Evolutionary conservation across 2,888 invertebrate species (phyloP).

Genomic region (Oithona nana): DNA sequence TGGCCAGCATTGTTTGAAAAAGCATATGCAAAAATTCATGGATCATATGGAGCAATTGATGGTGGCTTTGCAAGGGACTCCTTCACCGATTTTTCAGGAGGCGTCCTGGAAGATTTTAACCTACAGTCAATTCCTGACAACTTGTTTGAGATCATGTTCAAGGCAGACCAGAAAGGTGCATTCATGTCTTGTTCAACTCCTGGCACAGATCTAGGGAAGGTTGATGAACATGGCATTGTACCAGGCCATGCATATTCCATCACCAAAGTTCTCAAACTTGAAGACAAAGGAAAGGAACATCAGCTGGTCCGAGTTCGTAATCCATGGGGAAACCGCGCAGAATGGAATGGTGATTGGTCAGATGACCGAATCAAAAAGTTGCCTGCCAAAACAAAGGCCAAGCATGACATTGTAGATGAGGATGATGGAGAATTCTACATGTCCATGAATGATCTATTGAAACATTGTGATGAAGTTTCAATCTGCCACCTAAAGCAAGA

Average conservation of each 20-base stretch:
- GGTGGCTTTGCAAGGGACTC: background rate
- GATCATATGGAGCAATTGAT: background rate
- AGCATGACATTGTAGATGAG: background rate
- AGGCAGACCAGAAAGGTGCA: conserved; percentile 23
- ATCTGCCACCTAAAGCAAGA: background rate
- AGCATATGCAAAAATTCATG: background rate
- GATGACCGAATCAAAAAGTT: conserved; percentile 31
- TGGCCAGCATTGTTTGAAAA: background rate
- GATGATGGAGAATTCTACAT: background rate
- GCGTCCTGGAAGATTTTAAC: background rate
- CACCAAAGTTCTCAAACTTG: background rate
- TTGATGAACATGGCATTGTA: background rate
- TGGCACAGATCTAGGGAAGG: background rate
- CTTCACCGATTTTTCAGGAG: conserved; percentile 16
- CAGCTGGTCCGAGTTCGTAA: conserved; percentile 66
- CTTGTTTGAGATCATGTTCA: too few relatives aligned
- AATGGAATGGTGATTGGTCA: conserved; percentile 90
- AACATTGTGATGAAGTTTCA: background rate
- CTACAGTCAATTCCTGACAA: too few relatives aligned
- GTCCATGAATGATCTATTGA: background rate
- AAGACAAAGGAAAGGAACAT: too few relatives aligned
- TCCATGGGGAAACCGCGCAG: conserved; percentile 87
- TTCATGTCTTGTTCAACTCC: background rate
- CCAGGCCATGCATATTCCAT: background rate
- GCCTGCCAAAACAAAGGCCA: background rate